Percentiles rank a stretch among this genome's conserved stretches.
Evolutionary conservation across 1,140 invertebrate genomes (phyloP).

Genomic region (Teleogryllus occipitalis): DNA sequence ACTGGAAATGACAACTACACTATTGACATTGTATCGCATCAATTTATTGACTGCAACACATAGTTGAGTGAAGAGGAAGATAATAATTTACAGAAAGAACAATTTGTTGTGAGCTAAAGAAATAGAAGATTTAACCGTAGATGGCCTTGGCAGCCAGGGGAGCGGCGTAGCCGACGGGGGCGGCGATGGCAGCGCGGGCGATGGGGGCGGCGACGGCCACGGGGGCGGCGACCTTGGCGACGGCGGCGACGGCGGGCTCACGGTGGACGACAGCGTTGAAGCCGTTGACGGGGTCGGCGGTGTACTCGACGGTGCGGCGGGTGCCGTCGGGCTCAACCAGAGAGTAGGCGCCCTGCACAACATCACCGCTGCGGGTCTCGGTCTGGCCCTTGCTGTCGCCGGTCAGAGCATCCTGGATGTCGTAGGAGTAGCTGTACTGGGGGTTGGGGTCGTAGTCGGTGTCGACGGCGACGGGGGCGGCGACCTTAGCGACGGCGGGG

Average conservation of each 20-base stretch:
- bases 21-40: too few relatives aligned
- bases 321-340: conserved; percentile 28
- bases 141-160: neutral
- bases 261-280: conserved; percentile 29
- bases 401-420: conserved; percentile 29
- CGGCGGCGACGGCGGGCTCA: conserved; percentile 20
- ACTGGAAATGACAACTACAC: too few relatives aligned
- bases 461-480: conserved; percentile 28
- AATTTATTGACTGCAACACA: too few relatives aligned
- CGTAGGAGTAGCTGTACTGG: conserved; percentile 24
- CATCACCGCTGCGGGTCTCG: conserved; percentile 24
- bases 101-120: too few relatives aligned
- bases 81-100: too few relatives aligned
- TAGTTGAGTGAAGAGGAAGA: too few relatives aligned
- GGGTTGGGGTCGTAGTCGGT: conserved; percentile 25
- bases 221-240: conserved; percentile 12
- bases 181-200: conserved; percentile 36
- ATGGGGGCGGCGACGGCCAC: neutral
- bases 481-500: conserved; percentile 23
- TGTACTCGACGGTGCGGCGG: conserved; percentile 29
- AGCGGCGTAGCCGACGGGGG: conserved; percentile 36
- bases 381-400: conserved; percentile 29
- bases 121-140: neutral
- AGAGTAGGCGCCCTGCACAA: conserved; percentile 25
- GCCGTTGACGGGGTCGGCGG: conserved; percentile 31